Conservation (phyloP, 1,140 invertebrate species). For the Trissolcus basalis region DNA sequence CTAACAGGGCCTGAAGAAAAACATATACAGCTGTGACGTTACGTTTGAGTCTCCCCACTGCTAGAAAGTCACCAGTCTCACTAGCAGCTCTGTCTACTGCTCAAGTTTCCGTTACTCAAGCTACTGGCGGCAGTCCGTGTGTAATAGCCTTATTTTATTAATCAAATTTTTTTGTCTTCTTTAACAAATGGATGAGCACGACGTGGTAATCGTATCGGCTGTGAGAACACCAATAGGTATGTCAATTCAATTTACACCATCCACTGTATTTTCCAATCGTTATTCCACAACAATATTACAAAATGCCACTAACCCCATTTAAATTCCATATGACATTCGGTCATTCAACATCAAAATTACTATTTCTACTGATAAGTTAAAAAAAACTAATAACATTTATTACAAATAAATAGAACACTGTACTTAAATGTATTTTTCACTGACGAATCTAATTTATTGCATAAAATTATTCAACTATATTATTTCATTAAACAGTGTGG, state of each 20-base stretch:
- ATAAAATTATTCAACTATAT: too few species aligned
- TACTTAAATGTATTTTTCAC: too few species aligned
- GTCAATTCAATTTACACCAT: constrained; percentile 16
- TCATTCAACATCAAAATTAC: too few species aligned
- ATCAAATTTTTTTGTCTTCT: constrained; percentile 20
- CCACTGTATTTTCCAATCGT: not conserved
- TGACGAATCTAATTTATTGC: too few species aligned
- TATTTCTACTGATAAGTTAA: too few species aligned
- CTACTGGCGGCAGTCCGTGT: constrained; percentile 21
- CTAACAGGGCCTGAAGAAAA: constrained; percentile 4
- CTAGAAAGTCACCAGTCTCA: constrained; percentile 20
- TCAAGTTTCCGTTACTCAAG: constrained; percentile 40
- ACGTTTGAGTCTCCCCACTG: constrained; percentile 28
- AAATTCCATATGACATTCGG: constrained; percentile 11
- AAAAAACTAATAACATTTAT: too few species aligned
- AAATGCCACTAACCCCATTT: constrained; percentile 33
- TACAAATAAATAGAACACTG: too few species aligned
- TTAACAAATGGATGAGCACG: constrained; percentile 62
- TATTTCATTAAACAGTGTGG: too few species aligned
- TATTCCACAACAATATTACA: not conserved
- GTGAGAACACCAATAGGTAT: constrained; percentile 83
- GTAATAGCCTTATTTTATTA: constrained; percentile 23
- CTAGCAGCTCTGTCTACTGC: constrained; percentile 18
- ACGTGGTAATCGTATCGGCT: constrained; percentile 81
- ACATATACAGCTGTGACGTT: constrained; percentile 7